These are phyloP conservation scores for Tonatia bakeri DNA, from an alignment of 2,113 vertebrate species.

Conservation along the genomic window DNA sequence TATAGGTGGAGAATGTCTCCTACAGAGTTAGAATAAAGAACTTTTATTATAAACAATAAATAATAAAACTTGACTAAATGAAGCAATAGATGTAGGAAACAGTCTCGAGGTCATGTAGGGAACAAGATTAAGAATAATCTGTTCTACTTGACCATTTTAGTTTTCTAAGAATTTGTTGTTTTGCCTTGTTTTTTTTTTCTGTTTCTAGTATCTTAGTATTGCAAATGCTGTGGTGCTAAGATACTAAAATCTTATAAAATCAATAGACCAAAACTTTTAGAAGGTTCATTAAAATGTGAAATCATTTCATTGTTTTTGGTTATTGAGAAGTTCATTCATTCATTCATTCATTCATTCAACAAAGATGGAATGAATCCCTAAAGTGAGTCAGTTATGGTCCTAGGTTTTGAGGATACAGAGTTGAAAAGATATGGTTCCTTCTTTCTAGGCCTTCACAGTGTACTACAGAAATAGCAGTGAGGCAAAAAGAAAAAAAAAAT, in stretches of 20 bases:
- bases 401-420: neutral
- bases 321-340: neutral
- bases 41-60: constrained; percentile 47
- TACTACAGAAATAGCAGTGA: neutral
- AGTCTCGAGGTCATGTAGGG: neutral
- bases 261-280: neutral
- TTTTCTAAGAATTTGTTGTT: neutral
- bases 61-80: constrained; percentile 12
- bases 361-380: neutral
- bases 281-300: neutral
- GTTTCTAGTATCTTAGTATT: neutral
- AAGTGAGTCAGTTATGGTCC: neutral
- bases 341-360: neutral
- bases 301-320: neutral
- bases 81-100: constrained; percentile 4
- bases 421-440: neutral
- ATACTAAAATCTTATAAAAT: neutral
- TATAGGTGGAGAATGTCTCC: constrained; percentile 31
- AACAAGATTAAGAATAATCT: neutral
- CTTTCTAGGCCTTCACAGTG: neutral
- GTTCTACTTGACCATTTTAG: neutral
- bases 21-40: constrained; percentile 38
- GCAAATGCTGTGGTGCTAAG: neutral
- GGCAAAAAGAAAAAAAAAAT: neutral
- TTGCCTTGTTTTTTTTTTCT: neutral